Evolutionary conservation across 92 coral and sea anemone genomes (phyloP), one percentile per base, ranked within the genome.

Genomic region (Porites rus): DNA sequence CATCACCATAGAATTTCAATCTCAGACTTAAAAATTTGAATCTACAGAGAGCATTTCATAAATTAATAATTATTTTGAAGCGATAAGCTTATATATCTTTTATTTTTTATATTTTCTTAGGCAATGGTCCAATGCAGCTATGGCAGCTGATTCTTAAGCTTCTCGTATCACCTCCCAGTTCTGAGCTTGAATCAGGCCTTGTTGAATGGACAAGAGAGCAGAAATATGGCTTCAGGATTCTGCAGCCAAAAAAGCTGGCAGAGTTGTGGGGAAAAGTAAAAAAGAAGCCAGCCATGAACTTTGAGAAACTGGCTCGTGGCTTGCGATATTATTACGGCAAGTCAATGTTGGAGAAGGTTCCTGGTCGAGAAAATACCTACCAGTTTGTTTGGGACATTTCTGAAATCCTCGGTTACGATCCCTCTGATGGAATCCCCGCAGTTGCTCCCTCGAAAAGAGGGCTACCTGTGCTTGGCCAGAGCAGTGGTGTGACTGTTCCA

Each of bases 61-160:
- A 28, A n/a, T n/a, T n/a, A n/a, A 28, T 28, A 28, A 28, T 28
- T 28, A 28, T 28, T 28, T 28, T 28, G 31, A 28, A 28, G 31
- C 2, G 31, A 28, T 28, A 28, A 1, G 31, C 31, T 28, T 28
- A 28, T 28, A 28, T 28, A 28, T 28, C 31, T 28, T 28, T 9
- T 22, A 21, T 8, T 12, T 69, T 38, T 7, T 38, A 10, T 24
- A 8, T 7, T 69, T 24, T 10, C 60, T 46, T 51, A 81, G 86
- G 86, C 53, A 70, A 81, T 21, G 86, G 86, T 1, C 86, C 86
- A 38, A 81, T 81, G 10, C 86, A 81, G 10, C 65, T 81, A 1
- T 81, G 86, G 86, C 86, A 81, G 46, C 63, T 81, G 1, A 70
- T 81, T 28, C 38, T 81, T n/a, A 18, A 50, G 12, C 64, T 69